A percentile compares a stretch with the other conserved stretches of the same genome.
These are phyloP conservation scores for Sycobia sp. DNA, from an alignment of 1,140 invertebrate genomes.

Conservation along the genomic window DNA sequence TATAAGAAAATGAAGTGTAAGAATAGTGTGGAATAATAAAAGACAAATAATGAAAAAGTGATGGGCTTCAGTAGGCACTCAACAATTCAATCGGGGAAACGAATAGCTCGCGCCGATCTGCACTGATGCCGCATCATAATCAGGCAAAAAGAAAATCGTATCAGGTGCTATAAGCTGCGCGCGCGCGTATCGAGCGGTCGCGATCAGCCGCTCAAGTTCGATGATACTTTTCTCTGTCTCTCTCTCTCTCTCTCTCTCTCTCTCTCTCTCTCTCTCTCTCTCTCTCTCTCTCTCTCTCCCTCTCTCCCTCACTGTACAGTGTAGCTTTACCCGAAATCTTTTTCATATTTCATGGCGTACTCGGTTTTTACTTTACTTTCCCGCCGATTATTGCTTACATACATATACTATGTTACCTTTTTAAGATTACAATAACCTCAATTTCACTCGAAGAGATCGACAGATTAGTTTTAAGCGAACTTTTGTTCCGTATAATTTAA, in stretches of 20 bases:
- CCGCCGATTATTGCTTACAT: constrained; percentile 1
- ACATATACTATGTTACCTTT: constrained; percentile 6
- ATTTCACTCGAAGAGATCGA: background rate
- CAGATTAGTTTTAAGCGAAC: too few relatives aligned
- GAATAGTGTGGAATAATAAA: too few relatives aligned
- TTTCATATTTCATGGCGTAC: constrained; percentile 5
- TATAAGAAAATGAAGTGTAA: too few relatives aligned
- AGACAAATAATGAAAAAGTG: background rate
- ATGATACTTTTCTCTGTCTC: background rate
- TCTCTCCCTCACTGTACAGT: background rate
- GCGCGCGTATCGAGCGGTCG: constrained; percentile 4
- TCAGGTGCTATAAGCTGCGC: background rate
- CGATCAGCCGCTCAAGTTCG: constrained; percentile 18
- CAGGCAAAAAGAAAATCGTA: background rate
- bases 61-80: constrained; percentile 12
- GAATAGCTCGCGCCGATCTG: background rate
- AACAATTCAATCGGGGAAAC: background rate
- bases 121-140: too few relatives aligned
- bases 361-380: constrained; percentile 7
- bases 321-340: background rate
- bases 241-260: background rate
- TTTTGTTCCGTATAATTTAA: too few relatives aligned
- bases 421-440: constrained; percentile 8
- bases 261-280: background rate
- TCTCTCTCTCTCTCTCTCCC: background rate